phyloP scores from a whole-genome alignment of 2,113 vertebrate genomes.

The Nesogale talazaci region DNA sequence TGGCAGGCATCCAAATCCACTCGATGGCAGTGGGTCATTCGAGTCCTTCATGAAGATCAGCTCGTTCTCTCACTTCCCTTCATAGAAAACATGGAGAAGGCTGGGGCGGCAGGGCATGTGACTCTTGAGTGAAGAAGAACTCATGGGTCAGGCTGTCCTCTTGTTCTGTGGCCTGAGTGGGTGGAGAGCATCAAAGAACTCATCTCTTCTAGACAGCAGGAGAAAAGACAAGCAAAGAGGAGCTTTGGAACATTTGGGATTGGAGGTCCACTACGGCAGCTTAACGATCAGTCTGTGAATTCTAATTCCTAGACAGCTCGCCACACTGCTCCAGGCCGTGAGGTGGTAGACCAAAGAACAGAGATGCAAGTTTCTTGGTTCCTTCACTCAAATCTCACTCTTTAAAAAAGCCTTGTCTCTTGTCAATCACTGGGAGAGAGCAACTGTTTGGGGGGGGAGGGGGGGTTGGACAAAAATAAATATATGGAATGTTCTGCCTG shows the following conservation, averaged over 20 bases:
- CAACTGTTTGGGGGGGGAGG: background rate
- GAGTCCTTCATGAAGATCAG: background rate
- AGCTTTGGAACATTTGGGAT: constrained; percentile 21
- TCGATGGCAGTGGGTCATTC: background rate
- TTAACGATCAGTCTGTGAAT: background rate
- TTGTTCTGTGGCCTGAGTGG: background rate
- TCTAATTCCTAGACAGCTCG: background rate
- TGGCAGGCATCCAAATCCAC: too few relatives aligned
- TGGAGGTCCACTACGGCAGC: background rate
- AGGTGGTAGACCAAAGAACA: background rate
- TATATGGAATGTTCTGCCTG: background rate
- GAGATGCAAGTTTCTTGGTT: background rate
- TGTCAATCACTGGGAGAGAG: background rate
- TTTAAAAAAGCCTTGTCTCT: background rate
- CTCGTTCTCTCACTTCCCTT: background rate
- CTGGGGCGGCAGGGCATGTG: background rate
- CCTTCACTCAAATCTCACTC: background rate
- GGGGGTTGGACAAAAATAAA: background rate
- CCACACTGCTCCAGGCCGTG: background rate
- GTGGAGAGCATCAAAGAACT: constrained; percentile 17
- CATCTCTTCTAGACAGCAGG: background rate
- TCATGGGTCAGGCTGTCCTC: background rate
- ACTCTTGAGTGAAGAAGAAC: too few relatives aligned
- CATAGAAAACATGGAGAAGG: background rate
- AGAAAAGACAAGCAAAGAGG: background rate